A percentile compares a stretch with the other conserved stretches of the same genome.
Conservation (phyloP, 2,797 vertebrate species). For the Phoeniculus purpureus region DNA sequence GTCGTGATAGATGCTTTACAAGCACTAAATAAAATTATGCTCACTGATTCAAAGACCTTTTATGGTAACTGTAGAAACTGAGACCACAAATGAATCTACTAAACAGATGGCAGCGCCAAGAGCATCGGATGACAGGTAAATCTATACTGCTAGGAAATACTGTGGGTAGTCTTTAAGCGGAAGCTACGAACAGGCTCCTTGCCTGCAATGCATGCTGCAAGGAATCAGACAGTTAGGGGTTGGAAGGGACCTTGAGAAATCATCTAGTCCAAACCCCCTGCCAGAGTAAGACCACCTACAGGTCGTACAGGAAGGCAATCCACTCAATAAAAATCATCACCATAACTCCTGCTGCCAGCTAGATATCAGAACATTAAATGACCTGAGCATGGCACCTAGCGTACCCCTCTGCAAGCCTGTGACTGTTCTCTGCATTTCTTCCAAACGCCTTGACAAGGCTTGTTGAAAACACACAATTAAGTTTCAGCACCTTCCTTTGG, state of each 20-base stretch:
- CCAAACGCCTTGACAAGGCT: not conserved
- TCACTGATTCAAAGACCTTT: not conserved
- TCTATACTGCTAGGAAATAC: not conserved
- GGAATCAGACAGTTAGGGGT: not conserved
- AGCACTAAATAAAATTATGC: not conserved
- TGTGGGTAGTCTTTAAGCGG: not conserved
- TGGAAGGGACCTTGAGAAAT: too few relatives aligned
- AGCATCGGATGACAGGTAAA: not conserved
- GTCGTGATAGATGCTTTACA: not conserved
- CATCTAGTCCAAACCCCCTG: too few relatives aligned
- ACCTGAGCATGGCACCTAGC: not conserved
- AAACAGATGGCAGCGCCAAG: not conserved
- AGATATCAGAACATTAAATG: not conserved
- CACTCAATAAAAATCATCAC: not conserved
- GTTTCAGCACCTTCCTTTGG: not conserved
- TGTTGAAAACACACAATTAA: constrained; percentile 48
- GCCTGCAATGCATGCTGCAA: fast-evolving
- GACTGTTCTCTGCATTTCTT: not conserved
- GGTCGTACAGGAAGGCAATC: too few relatives aligned
- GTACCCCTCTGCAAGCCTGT: not conserved
- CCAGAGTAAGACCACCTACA: too few relatives aligned
- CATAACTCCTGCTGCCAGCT: not conserved
- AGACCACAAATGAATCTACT: not conserved
- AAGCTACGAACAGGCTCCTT: not conserved
- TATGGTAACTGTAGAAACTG: not conserved